These are phyloP conservation scores for Plecotus auritus DNA, from an alignment of 2,113 vertebrate genomes.

Conservation along the genomic window DNA sequence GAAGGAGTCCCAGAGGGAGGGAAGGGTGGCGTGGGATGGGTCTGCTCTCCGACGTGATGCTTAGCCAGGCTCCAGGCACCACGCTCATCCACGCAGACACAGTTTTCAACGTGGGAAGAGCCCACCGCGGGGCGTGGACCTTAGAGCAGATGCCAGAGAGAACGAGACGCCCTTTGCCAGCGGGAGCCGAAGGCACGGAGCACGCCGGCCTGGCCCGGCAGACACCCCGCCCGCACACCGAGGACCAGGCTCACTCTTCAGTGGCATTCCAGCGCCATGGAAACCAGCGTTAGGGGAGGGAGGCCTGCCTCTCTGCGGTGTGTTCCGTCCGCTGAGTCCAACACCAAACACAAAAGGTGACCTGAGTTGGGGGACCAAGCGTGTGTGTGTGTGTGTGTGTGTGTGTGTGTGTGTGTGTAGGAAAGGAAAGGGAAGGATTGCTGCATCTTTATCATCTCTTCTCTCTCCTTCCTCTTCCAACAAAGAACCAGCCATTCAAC, in stretches of 20 bases:
- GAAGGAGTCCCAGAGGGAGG: background rate
- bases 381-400: background rate
- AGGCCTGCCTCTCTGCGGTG: slow-evolving; percentile 7
- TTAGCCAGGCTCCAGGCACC: background rate
- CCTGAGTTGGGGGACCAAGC: background rate
- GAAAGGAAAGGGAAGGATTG: background rate
- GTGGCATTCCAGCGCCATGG: background rate
- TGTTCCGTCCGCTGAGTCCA: background rate
- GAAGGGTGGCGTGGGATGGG: background rate
- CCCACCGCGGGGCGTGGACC: background rate
- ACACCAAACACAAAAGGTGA: background rate
- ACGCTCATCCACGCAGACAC: background rate
- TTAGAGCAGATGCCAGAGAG: background rate
- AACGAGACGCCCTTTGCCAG: background rate
- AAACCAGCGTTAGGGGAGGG: slow-evolving; percentile 7
- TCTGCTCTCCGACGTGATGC: background rate
- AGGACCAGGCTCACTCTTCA: background rate
- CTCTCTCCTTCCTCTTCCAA: background rate
- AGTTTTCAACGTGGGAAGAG: background rate
- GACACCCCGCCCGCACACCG: background rate
- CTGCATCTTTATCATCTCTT: background rate
- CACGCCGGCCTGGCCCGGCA: background rate
- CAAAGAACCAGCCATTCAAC: background rate
- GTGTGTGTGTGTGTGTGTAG: background rate
- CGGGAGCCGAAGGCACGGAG: background rate